Conservation (phyloP, 2,113 vertebrate genomes). For the Gasterosteus nipponicus region DNA sequence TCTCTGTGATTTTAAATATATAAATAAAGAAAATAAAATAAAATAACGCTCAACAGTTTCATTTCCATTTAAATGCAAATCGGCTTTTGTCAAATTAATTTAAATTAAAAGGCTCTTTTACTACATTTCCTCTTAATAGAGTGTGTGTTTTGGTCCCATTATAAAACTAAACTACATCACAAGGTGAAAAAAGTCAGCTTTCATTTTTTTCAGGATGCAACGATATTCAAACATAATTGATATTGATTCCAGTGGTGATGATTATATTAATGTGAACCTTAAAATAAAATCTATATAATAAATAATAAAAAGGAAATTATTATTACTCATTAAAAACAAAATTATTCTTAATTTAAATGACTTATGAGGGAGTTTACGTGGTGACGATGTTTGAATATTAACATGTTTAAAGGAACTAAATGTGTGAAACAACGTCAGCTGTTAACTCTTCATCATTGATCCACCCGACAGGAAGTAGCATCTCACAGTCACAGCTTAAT, state of each 20-base stretch:
- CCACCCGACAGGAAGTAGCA: too few relatives aligned
- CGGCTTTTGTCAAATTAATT: background rate
- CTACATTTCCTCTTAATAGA: background rate
- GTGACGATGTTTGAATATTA: too few relatives aligned
- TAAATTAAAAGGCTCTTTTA: background rate
- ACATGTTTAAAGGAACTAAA: too few relatives aligned
- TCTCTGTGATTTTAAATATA: background rate
- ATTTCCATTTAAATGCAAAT: background rate
- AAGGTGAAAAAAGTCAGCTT: background rate
- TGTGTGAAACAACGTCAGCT: too few relatives aligned
- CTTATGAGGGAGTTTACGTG: too few relatives aligned
- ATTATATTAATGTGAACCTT: background rate
- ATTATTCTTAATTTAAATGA: background rate
- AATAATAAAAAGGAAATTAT: background rate
- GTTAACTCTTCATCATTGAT: too few relatives aligned
- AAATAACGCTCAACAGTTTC: background rate
- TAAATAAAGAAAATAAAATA: too few relatives aligned
- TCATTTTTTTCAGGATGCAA: background rate
- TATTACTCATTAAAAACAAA: background rate
- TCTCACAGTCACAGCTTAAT: too few relatives aligned
- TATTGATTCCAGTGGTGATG: background rate
- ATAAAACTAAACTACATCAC: background rate
- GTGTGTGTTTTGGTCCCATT: constrained; percentile 11
- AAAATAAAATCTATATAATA: background rate
- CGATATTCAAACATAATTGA: background rate